Evolutionary conservation across 2,797 vertebrate species (phyloP), one percentile per base, ranked within the genome.

Genomic region (Ibycter americanus): DNA sequence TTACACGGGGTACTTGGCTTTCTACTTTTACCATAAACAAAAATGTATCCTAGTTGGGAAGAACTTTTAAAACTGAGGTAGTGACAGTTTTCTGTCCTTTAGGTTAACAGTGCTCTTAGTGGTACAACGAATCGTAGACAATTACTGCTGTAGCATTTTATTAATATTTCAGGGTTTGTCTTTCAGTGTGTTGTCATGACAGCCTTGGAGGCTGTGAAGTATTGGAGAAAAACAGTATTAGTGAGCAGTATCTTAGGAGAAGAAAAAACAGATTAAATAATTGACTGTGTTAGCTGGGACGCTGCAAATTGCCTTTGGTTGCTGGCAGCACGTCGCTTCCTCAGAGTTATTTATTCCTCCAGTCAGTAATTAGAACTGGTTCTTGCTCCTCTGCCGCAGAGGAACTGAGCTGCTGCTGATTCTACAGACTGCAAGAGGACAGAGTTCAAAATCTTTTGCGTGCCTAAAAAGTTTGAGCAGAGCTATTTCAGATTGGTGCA

Each of bases 301-400:
- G 23, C 59, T 73, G 78, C 83, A 86, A 87, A 63, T 89, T 94
- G 83, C 90, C 71, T 93, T 94, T 70, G 56, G 59, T 91, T 96
- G 74, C 89, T 95, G 94, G 95, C 92, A 93, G 83, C 74, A 59
- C 83, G 73, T 94, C 78, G 63, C 63, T 96, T 96, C 90, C 90
- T 94, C 59, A 1, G 63, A 59, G 90, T 93, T 97, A 96, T 79
- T 96, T 96, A 95, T 93, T 96, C 66, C 44, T 92, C 14, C 42
- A 55, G 89, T 87, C 42, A 47, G 86, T 96, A 96, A 95, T 96
- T 96, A 92, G 90, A 94, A 80, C 63, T 36, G 40, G 78, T 87
- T 94, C 71, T 77, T 90, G 42, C 59, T 96, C 40, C 42, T 59
- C 36, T 87, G 67, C 81, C 4, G 0, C 7, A 44, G 21, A 36